Conservation (phyloP, 2,113 vertebrate genomes). For the Gambusia holbrooki region DNA sequence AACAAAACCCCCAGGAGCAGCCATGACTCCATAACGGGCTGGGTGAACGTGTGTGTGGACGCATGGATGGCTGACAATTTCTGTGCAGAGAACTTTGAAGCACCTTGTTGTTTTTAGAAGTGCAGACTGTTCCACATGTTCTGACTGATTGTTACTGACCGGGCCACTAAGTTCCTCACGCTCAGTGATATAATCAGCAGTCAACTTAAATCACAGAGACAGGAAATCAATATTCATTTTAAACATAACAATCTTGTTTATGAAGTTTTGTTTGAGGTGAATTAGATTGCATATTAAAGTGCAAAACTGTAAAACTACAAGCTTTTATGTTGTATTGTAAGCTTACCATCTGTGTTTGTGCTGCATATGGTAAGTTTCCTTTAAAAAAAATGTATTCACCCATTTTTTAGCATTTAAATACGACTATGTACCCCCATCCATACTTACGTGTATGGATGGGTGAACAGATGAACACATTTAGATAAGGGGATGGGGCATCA, state of each 20-base stretch:
- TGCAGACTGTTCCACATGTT: not conserved
- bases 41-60: not conserved
- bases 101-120: not conserved
- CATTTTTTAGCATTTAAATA: not conserved
- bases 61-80: not conserved
- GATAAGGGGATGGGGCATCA: too few relatives aligned
- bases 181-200: not conserved
- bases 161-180: conserved; percentile 16
- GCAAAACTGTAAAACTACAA: not conserved
- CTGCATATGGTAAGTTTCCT: not conserved
- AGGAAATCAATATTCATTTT: not conserved
- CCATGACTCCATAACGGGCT: conserved; percentile 3
- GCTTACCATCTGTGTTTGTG: not conserved
- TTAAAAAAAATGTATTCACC: not conserved
- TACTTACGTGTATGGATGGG: too few relatives aligned
- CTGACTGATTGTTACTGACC: not conserved
- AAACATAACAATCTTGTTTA: not conserved
- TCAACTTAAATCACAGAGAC: not conserved
- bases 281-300: not conserved
- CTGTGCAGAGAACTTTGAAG: not conserved
- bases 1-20: conserved; percentile 9
- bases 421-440: not conserved
- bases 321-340: not conserved
- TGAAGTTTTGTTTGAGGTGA: not conserved
- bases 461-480: too few relatives aligned